Evolutionary conservation across 2,888 invertebrate genomes (phyloP).

Genomic region (Drosophila fulvimacula): DNA sequence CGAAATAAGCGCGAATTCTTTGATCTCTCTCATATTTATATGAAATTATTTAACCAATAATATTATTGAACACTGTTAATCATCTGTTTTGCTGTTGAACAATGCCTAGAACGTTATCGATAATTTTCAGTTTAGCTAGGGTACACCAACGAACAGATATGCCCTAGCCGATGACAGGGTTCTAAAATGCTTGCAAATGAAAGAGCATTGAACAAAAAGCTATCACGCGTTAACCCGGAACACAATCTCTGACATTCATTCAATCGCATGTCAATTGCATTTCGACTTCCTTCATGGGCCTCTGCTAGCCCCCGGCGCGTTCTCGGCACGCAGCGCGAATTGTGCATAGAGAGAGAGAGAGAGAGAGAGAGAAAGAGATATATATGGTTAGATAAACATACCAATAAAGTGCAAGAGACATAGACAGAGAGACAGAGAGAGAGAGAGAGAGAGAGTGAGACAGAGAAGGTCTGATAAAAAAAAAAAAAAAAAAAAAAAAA

Average conservation of each 20-base stretch:
- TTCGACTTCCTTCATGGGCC: slow-evolving; percentile 8
- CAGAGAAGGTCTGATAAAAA: background rate
- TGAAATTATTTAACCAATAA: background rate
- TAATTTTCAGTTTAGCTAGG: background rate
- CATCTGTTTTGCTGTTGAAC: background rate
- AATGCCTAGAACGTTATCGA: background rate
- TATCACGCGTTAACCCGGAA: slow-evolving; percentile 11
- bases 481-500: slow-evolving; percentile 5
- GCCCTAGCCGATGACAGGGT: background rate
- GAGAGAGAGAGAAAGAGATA: background rate
- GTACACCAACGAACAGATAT: background rate
- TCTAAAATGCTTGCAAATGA: background rate
- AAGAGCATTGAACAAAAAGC: background rate
- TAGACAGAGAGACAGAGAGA: background rate
- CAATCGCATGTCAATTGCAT: slow-evolving; percentile 61
- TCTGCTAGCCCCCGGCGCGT: background rate
- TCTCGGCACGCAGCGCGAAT: slow-evolving; percentile 3
- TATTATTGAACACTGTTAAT: background rate
- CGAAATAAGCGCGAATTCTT: background rate
- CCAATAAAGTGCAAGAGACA: background rate
- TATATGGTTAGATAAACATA: background rate
- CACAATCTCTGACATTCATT: slow-evolving; percentile 35
- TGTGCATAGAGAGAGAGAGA: background rate
- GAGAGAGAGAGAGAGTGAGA: background rate
- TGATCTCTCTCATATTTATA: background rate